Base-by-base conservation (phyloP, 92 coral and sea anemone genomes). In the Umimayanthus chanpuru region DNA sequence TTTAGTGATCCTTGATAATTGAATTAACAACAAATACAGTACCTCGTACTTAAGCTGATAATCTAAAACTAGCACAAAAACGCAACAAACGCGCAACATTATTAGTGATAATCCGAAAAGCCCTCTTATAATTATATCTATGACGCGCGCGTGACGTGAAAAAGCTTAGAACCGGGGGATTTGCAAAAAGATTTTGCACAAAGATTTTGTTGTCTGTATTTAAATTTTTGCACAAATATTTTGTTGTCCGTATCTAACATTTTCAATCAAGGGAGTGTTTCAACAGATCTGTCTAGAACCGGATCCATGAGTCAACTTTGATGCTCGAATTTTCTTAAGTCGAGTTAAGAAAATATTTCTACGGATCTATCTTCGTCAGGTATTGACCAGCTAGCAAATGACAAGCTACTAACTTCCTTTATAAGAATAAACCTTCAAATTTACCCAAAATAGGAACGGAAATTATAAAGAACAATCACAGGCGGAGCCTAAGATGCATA, bases 1-100 rank as follows among this genome's bases (percentile, higher is more conserved):
- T 23, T 70, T 70, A 70, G 26, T 72, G 40, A 20, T 8, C 76
- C 68, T 23, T 61, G 76, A 30, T 71, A 5, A 72, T 15, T 72
- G 15, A 72, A 28, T 28, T 72, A 61, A 20, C 21, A 25, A 61
- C n/a, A 18, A 61, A 25, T 61, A 5, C 15, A 61, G 36, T 72
- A 72, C 76, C 76, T 15, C 76, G 76, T 72, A 18, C 76, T 28
- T 72, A 32, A 28, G 21, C 76, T 21, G 38, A 72, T 72, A 72
- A 72, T 41, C 36, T 23, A 15, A 72, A 25, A 72, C 18, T 32
- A 72, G 8, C 40, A 29, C 20, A 53, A 53, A 50, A 12, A 11
- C 2, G 58, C 20, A 72, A 29, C 76, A 72, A 72, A 72, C 2
- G 21, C 36, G 76, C 41, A 28, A 72, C n/a, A 61, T 20, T 72